These are phyloP conservation scores for Meriones psammophilus DNA, from an alignment of 2,797 vertebrate genomes.

Conservation along the genomic window DNA sequence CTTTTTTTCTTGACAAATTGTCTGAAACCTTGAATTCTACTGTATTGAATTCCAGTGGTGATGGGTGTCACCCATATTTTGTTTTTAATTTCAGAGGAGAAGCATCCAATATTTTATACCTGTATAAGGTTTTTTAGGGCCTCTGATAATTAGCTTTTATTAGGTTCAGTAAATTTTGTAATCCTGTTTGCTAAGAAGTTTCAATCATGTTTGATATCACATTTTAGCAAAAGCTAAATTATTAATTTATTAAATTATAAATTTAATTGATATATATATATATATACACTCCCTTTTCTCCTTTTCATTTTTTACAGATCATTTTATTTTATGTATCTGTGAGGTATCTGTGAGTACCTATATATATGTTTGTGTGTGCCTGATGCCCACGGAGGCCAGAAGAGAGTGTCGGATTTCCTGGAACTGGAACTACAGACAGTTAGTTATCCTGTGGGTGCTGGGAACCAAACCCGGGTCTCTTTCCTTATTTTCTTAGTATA, in stretches of 20 bases:
- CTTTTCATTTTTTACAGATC: neutral
- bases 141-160: slow-evolving; percentile 59
- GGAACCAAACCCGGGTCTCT: neutral
- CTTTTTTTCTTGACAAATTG: slow-evolving; percentile 22
- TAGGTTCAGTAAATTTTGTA: slow-evolving; percentile 44
- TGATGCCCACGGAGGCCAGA: neutral
- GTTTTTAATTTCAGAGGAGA: slow-evolving; percentile 30
- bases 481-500: slow-evolving; percentile 4
- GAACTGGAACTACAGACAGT: neutral
- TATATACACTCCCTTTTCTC: neutral
- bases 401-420: neutral
- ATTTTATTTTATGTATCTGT: neutral
- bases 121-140: slow-evolving; percentile 4
- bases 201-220: slow-evolving; percentile 34
- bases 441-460: neutral
- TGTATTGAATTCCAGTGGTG: neutral
- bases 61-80: neutral
- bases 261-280: neutral
- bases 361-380: neutral
- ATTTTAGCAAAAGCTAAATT: slow-evolving; percentile 48
- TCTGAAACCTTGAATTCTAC: neutral
- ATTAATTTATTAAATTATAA: neutral
- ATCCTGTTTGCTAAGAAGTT: slow-evolving; percentile 31
- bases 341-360: neutral
- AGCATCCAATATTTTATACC: neutral